These are phyloP conservation scores for Hippolais icterina DNA, from an alignment of 2,113 vertebrate genomes.

Conservation along the genomic window DNA sequence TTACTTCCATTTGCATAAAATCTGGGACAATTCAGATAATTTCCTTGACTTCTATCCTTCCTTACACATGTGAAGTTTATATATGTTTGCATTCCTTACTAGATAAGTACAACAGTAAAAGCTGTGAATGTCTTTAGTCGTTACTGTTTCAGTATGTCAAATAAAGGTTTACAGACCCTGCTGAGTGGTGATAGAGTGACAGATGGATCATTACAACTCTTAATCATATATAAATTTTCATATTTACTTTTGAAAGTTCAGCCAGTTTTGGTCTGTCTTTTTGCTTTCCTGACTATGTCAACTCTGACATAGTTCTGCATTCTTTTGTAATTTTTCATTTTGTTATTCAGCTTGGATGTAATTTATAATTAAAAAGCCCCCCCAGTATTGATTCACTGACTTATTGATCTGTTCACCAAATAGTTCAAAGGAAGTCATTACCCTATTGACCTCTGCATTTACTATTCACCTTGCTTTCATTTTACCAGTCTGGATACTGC, in stretches of 20 bases:
- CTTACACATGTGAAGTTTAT: neutral
- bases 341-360: neutral
- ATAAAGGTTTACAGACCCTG: neutral
- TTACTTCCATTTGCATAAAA: neutral
- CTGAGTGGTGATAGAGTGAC: neutral
- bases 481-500: neutral
- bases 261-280: neutral
- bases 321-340: neutral
- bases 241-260: neutral
- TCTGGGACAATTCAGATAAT: neutral
- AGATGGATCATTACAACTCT: neutral
- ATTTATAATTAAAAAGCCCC: neutral
- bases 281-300: neutral
- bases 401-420: constrained; percentile 19
- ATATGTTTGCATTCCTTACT: neutral
- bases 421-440: constrained; percentile 29
- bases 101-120: neutral
- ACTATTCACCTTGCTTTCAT: neutral
- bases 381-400: neutral
- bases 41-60: neutral
- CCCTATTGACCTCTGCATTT: neutral
- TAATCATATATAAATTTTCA: neutral
- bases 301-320: neutral
- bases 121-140: neutral
- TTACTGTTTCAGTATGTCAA: neutral